Base-by-base conservation (phyloP, 2,888 invertebrate genomes). In the Amblyteles armatorius region DNA sequence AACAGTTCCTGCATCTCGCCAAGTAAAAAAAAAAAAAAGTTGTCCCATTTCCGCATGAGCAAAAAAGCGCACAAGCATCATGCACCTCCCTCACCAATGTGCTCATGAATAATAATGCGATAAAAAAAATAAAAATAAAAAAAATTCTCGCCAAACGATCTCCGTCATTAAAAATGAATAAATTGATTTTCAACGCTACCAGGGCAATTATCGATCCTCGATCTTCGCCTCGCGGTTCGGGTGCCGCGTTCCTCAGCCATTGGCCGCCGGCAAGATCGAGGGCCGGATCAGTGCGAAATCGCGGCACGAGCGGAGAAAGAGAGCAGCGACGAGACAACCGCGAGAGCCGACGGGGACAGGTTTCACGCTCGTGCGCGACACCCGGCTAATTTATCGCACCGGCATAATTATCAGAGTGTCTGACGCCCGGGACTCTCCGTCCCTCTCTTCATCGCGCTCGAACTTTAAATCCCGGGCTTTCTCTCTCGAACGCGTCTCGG, bases 281-380 rank as follows among this genome's bases (percentile, higher is more conserved):
- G 79, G 72, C 65, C 79, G 79, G 63, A 79, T 79, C 79, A 79
- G 72, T 55, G 72, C 72, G 79, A 79, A 79, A 73, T 79, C 72
- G 33, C 40, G 50, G 63, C 71, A 44, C 79, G 86, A 80, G 82
- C 73, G 11, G 63, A 13, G 67, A 63, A 60, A 77, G 86, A 88
- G 84, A 79, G 68, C 80, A 65, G 29, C 82, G 33, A 72, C 67
- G 71, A 83, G 82, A 76, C 63, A 84, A 84, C 85, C 82, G 84
- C 73, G 72, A 80, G 78, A 80, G 67, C 83, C 82, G 77, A 74
- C 83, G 85, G 80, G 78, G 91, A 91, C 91, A 91, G 90, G 90
- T 91, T 91, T 91, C 89, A 88, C 89, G 89, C 91, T 89, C 74
- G 85, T 80, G 88, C 87, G 89, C 91, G 91, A 91, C 91, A 91